A percentile compares a stretch with the other conserved stretches of the same genome.
Evolutionary conservation across 30 jellyfish, hydroid and myxozoan species (phyloP).

Genomic region (Hydractinia echinata): DNA sequence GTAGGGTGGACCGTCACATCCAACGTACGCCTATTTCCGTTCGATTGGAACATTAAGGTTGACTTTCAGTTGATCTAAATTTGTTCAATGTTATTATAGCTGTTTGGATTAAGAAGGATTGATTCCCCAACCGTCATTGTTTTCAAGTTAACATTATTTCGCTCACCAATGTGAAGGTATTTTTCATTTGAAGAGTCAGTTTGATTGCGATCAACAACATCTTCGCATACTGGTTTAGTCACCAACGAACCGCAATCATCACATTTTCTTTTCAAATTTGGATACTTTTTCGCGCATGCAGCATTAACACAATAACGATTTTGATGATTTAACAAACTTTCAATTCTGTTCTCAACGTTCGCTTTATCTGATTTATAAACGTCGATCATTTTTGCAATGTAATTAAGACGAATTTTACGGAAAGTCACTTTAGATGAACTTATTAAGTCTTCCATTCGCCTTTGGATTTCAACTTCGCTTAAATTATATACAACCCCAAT

Average conservation of each 20-base stretch:
- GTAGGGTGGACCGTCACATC: slow-evolving; percentile 1
- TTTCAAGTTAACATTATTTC: background rate
- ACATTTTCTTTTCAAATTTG: background rate
- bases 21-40: background rate
- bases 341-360: background rate
- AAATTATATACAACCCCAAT: accelerated
- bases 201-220: background rate
- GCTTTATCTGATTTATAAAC: background rate
- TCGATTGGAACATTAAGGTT: background rate
- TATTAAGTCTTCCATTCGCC: background rate
- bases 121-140: background rate
- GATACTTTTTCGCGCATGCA: background rate
- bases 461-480: background rate
- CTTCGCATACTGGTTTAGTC: background rate
- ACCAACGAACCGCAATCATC: background rate
- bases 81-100: background rate
- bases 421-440: background rate
- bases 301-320: background rate
- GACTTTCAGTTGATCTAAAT: background rate
- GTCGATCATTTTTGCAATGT: background rate
- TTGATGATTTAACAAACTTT: accelerated
- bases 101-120: background rate
- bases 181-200: background rate
- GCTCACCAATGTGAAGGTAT: background rate
- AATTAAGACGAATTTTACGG: background rate